Percentiles rank a stretch among this genome's conserved stretches.
Evolutionary conservation across 2,113 vertebrate species (phyloP).

Genomic region (Amazona guildingii): DNA sequence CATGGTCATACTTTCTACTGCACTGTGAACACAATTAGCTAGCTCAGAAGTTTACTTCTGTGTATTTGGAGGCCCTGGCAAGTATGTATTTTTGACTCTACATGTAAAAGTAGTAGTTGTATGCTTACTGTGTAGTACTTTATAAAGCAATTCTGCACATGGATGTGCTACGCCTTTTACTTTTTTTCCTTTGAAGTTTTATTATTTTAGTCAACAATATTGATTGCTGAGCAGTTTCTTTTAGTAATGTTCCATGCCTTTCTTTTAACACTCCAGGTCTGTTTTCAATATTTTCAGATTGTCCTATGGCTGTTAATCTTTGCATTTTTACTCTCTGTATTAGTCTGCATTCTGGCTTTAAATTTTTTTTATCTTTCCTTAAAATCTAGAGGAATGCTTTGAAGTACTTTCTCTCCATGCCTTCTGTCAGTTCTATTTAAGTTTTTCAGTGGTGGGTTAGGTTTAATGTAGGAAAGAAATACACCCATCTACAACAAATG

Average conservation of each 20-base stretch:
- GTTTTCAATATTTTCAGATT: constrained; percentile 18
- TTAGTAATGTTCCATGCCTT: not conserved
- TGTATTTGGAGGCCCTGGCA: not conserved
- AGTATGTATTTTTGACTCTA: not conserved
- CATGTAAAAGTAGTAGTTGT: not conserved
- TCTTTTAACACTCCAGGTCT: not conserved
- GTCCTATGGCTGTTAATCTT: not conserved
- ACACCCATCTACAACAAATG: not conserved
- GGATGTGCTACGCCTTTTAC: not conserved
- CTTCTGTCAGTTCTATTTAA: constrained; percentile 17
- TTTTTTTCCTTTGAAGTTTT: not conserved
- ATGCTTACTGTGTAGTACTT: not conserved
- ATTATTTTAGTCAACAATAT: not conserved
- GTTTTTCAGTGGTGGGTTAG: not conserved
- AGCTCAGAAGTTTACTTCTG: not conserved
- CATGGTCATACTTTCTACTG: not conserved
- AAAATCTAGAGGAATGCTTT: constrained; percentile 31
- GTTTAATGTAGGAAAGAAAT: not conserved
- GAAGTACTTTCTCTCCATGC: constrained; percentile 13
- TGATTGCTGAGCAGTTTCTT: not conserved
- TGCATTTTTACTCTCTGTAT: not conserved
- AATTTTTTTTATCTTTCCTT: not conserved
- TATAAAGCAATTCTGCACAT: not conserved
- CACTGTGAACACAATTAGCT: not conserved
- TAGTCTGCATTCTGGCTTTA: not conserved